These are phyloP conservation scores for Drosophila teissieri DNA, from an alignment of 1,140 invertebrate species.

Conservation along the genomic window DNA sequence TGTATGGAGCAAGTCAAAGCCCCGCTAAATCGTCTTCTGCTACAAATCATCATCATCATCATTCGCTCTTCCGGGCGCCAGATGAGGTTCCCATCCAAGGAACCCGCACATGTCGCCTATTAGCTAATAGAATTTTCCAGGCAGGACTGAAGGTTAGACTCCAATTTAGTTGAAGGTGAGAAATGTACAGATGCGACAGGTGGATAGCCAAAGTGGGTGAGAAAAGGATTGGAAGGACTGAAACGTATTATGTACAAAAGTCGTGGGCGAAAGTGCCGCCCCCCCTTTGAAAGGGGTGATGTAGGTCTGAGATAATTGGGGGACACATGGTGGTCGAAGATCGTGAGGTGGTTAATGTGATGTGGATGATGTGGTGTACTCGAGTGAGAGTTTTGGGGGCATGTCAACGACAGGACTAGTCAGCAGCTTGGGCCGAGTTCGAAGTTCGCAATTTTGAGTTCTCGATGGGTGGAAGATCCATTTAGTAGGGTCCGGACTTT, in stretches of 20 bases:
- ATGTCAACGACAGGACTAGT: constrained; percentile 82
- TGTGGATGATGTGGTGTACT: constrained; percentile 37
- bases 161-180: constrained; percentile 21
- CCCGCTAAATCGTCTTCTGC: constrained; percentile 63
- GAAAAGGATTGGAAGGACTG: neutral
- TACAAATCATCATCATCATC: constrained; percentile 39
- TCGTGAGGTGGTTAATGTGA: constrained; percentile 41
- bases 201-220: neutral
- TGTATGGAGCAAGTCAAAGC: constrained; percentile 60
- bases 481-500: constrained; percentile 84
- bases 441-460: constrained; percentile 47
- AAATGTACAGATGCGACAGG: constrained; percentile 21
- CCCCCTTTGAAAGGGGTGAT: constrained; percentile 6
- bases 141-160: constrained; percentile 28
- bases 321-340: constrained; percentile 23
- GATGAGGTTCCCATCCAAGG: constrained; percentile 59
- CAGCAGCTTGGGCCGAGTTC: constrained; percentile 79
- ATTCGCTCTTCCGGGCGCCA: constrained; percentile 59
- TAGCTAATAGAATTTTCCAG: constrained; percentile 63
- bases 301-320: constrained; percentile 19
- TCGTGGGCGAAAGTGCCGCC: constrained; percentile 54
- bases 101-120: constrained; percentile 64
- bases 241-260: constrained; percentile 78
- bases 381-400: constrained; percentile 43
- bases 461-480: constrained; percentile 2